These are phyloP conservation scores for Antheraea mylitta DNA, from an alignment of 1,140 invertebrate genomes.

Conservation along the genomic window DNA sequence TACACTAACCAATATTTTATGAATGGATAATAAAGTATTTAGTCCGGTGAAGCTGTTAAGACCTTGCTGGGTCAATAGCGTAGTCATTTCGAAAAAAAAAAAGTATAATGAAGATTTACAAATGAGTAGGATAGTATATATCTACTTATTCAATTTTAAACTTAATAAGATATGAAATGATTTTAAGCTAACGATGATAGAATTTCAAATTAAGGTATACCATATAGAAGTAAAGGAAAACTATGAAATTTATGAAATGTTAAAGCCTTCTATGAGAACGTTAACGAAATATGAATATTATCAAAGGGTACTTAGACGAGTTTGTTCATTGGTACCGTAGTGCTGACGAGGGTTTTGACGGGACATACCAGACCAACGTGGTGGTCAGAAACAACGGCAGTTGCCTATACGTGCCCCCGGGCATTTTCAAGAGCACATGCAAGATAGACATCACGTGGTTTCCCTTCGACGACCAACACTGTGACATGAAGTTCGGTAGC, in stretches of 20 bases:
- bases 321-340: conserved; percentile 77
- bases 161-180: no score
- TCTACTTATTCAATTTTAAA: no score
- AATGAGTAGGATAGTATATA: no score
- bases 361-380: conserved; percentile 98
- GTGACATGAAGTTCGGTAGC: conserved; percentile 97
- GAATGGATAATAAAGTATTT: no score
- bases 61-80: no score
- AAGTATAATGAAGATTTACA: no score
- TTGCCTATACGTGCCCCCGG: conserved; percentile 97
- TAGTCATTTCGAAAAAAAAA: no score
- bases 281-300: not conserved
- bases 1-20: no score
- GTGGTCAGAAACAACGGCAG: conserved; percentile 96
- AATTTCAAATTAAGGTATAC: no score
- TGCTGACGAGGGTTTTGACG: conserved; percentile 98
- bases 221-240: not conserved
- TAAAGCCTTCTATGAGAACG: not conserved
- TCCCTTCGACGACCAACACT: conserved; percentile 96
- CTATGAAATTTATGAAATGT: not conserved
- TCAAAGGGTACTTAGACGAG: not conserved
- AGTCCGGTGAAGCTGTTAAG: no score
- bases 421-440: conserved; percentile 99
- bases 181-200: no score
- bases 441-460: conserved; percentile 99